phyloP scores from a whole-genome alignment of 2,888 invertebrate species.

The Stomorhina lunata region DNA sequence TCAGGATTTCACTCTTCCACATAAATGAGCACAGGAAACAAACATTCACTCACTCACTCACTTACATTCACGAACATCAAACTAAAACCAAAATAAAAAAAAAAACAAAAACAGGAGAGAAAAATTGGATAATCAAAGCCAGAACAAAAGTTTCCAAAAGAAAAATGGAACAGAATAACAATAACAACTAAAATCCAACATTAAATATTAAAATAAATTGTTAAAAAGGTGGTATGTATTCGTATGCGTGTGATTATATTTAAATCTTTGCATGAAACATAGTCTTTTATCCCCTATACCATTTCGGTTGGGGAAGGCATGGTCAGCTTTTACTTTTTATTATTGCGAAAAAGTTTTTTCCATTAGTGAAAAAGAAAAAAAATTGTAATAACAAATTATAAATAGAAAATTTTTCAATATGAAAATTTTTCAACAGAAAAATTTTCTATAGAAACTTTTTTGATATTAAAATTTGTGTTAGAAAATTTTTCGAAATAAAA shows the following conservation, averaged over 20 bases:
- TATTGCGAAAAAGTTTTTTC: too few relatives aligned
- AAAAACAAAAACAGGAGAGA: slow-evolving; percentile 12
- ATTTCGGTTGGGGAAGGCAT: too few relatives aligned
- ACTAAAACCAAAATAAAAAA: background rate
- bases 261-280: background rate
- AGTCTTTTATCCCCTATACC: too few relatives aligned
- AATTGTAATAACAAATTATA: too few relatives aligned
- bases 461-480: too few relatives aligned
- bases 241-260: background rate
- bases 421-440: too few relatives aligned
- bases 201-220: slow-evolving; percentile 52
- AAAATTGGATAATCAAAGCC: slow-evolving; percentile 27
- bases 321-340: too few relatives aligned
- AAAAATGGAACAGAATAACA: slow-evolving; percentile 6
- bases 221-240: slow-evolving; percentile 17
- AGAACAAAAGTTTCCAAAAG: background rate
- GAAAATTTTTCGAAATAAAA: too few relatives aligned
- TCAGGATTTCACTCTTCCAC: background rate
- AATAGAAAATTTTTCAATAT: too few relatives aligned
- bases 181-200: slow-evolving; percentile 14
- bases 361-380: too few relatives aligned
- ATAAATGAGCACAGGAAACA: slow-evolving; percentile 44
- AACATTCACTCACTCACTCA: background rate
- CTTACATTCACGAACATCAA: background rate
- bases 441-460: too few relatives aligned